Percentiles rank a stretch among this genome's conserved stretches.
phyloP scores from a whole-genome alignment of 2,888 invertebrate genomes.

The Noctuana brunneofusca region DNA sequence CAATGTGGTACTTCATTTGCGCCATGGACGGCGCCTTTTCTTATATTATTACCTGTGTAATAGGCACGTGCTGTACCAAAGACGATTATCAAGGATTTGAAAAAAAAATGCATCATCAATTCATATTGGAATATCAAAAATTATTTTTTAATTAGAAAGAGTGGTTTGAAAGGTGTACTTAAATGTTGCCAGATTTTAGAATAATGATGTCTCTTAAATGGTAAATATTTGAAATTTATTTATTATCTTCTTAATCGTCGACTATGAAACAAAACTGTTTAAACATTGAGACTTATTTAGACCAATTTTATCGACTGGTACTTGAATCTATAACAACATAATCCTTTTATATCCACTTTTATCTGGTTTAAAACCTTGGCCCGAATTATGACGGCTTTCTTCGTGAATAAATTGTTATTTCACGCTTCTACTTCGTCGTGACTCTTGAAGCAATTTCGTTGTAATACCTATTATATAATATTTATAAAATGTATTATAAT shows the following conservation, averaged over 20 bases:
- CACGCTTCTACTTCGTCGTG: constrained; percentile 7
- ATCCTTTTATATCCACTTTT: constrained; percentile 18
- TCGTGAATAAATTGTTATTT: constrained; percentile 14
- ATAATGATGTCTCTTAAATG: no score
- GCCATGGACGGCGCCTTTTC: constrained; percentile 10
- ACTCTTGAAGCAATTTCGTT: not conserved
- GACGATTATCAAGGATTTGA: not conserved
- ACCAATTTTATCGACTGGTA: constrained; percentile 6
- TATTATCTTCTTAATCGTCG: not conserved
- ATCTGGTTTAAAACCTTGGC: constrained; percentile 25
- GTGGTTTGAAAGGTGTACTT: no score
- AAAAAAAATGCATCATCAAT: no score
- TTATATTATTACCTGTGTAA: constrained; percentile 1
- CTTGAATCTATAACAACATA: constrained; percentile 14
- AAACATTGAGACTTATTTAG: not conserved
- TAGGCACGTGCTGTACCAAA: not conserved
- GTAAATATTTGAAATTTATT: no score
- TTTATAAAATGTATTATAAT: no score
- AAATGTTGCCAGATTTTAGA: not conserved
- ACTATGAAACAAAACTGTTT: constrained; percentile 2
- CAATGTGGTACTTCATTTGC: constrained; percentile 18
- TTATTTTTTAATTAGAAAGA: no score
- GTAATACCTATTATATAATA: not conserved
- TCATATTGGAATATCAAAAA: no score
- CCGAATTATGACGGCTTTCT: constrained; percentile 17